These are phyloP conservation scores for Subacronicta megacephala DNA, from an alignment of 2,888 invertebrate species.

Conservation along the genomic window DNA sequence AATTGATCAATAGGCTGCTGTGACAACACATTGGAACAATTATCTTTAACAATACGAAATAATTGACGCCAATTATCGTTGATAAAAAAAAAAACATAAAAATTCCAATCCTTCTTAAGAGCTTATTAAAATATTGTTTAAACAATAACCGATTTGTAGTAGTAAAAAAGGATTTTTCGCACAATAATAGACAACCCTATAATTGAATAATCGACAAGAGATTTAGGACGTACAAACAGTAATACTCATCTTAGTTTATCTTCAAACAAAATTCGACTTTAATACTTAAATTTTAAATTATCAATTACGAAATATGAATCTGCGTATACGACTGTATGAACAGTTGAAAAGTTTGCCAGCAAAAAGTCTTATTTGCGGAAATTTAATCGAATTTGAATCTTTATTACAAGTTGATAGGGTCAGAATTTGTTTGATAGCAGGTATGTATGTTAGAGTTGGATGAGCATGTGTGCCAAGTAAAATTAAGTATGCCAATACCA, in stretches of 20 bases:
- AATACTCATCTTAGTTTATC: constrained; percentile 30
- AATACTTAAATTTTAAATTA: neutral
- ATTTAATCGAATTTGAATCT: constrained; percentile 23
- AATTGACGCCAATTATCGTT: constrained; percentile 48
- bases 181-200: constrained; percentile 42
- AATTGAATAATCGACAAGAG: constrained; percentile 50
- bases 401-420: constrained; percentile 25
- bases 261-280: constrained; percentile 38
- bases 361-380: constrained; percentile 22
- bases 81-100: constrained; percentile 40
- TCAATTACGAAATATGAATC: constrained; percentile 2
- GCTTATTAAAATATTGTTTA: constrained; percentile 30
- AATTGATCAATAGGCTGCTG: constrained; percentile 24
- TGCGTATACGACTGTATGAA: constrained; percentile 27
- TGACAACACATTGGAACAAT: constrained; percentile 12
- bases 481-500: constrained; percentile 89
- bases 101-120: constrained; percentile 23
- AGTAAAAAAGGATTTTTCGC: constrained; percentile 45
- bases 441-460: constrained; percentile 70
- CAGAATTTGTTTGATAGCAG: constrained; percentile 28
- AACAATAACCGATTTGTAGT: constrained; percentile 30
- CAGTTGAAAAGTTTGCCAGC: neutral
- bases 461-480: constrained; percentile 85
- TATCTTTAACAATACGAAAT: constrained; percentile 37
- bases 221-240: constrained; percentile 52